Conservation (phyloP, 2,797 vertebrate genomes). For the Gymnocypris eckloni region DNA sequence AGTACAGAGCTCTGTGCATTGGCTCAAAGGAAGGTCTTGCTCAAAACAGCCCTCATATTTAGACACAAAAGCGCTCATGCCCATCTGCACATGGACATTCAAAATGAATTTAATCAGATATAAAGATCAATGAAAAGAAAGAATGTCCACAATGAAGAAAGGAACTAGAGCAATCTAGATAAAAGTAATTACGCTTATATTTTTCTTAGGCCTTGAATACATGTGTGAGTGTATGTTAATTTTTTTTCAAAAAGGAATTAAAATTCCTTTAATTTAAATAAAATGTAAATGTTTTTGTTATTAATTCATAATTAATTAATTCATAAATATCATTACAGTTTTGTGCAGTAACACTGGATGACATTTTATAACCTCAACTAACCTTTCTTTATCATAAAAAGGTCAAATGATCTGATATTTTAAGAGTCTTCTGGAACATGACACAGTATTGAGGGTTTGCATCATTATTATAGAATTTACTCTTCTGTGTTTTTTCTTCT, state of each 20-base stretch:
- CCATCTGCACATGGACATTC: neutral
- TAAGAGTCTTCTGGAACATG: neutral
- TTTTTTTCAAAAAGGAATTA: neutral
- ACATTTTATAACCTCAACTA: neutral
- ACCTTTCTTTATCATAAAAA: neutral
- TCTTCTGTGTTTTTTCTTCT: neutral
- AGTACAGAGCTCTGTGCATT: conserved; percentile 43
- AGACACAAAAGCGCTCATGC: neutral
- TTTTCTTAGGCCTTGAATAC: neutral
- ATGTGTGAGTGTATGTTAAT: neutral
- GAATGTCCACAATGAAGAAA: neutral
- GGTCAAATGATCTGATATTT: neutral
- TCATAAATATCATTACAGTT: neutral
- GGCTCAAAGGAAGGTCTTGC: conserved; percentile 44
- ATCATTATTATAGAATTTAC: neutral
- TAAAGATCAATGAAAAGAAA: neutral
- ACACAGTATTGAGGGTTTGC: neutral
- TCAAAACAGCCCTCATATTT: conserved; percentile 24
- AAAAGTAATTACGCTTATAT: neutral
- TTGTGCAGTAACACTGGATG: neutral
- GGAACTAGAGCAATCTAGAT: neutral
- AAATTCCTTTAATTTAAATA: too few relatives aligned
- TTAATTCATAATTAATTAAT: neutral
- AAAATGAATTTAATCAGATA: conserved; percentile 35
- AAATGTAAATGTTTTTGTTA: neutral